Base-by-base conservation (phyloP, 1,140 invertebrate genomes). In the Lethocerus indicus region DNA sequence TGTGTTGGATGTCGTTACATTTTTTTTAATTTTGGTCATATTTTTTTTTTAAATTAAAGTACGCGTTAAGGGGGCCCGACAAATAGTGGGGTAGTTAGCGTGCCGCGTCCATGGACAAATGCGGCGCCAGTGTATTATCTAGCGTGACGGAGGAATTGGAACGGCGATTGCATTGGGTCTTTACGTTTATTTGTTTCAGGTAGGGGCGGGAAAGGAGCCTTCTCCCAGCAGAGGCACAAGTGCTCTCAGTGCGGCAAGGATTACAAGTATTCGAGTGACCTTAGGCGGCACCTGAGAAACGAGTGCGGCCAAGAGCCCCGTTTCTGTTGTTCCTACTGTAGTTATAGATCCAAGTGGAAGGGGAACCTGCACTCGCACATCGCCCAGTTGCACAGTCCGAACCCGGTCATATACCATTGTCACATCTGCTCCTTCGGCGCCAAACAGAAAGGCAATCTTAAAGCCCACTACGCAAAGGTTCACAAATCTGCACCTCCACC, bases 261-360 rank as follows among this genome's bases (percentile, higher is more conserved):
- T 9, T 53, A 54, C 32, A 58, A 56, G 23, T 47, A 54, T 52
- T 58, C 62, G 25, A 67, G 64, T 49, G 64, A 64, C 4, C 66
- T 70, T 44, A 39, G 46, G 27, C 54, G 56, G 18, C 58, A 59
- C 44, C 27, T 54, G 44, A 65, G 59, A 50, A 68, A 67, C 61
- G 72, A 76, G 56, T 76, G 73, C 50, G 73, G 73, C 13, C 56
- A 59, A 36, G 57, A 56, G 23, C 57, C 58, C 18, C 37, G 41
- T 1, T 56, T 55, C 36, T 39, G 52, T 25, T 59, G 58, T 46
- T 53, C 51, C 1, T 25, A 55, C 18, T 59, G 58, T 25, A 47
- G 52, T 39, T 51, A 58, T 43, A 61, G 57, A 36, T 60, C 61
- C 32, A 62, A 63, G 25, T 58, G 63, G n/a, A 60, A 57, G 46